Conservation (phyloP, 1,140 invertebrate genomes). For the Homarus americanus region DNA sequence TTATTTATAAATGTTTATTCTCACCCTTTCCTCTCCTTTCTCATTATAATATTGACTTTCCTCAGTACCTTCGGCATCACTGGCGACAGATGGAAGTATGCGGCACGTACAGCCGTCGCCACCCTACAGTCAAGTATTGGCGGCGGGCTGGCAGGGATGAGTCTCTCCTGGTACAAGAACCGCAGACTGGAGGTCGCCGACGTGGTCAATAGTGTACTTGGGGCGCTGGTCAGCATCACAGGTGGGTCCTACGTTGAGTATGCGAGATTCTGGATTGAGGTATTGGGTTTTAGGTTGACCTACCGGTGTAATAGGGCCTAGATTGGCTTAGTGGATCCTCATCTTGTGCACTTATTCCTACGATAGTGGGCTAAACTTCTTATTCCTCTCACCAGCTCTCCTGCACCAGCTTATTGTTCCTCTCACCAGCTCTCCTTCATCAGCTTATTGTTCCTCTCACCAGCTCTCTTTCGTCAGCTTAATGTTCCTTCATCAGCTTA, state of each 20-base stretch:
- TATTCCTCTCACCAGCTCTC: too few relatives aligned
- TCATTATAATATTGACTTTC: not conserved
- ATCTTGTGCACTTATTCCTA: too few relatives aligned
- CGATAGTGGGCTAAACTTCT: too few relatives aligned
- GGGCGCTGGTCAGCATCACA: slow-evolving; percentile 91
- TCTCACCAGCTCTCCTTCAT: too few relatives aligned
- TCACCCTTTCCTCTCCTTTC: not conserved
- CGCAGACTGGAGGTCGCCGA: slow-evolving; percentile 89
- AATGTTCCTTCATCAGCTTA: too few relatives aligned
- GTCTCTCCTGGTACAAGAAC: slow-evolving; percentile 85
- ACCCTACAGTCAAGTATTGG: slow-evolving; percentile 94
- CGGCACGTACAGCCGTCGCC: slow-evolving; percentile 91
- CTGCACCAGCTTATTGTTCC: too few relatives aligned
- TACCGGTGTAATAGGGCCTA: not conserved
- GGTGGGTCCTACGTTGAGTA: slow-evolving; percentile 81
- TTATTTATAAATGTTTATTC: not conserved
- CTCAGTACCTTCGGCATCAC: slow-evolving; percentile 82
- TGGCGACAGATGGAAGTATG: slow-evolving; percentile 90
- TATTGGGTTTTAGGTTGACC: not conserved
- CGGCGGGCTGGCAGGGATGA: slow-evolving; percentile 87
- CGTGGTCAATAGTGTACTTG: slow-evolving; percentile 93
- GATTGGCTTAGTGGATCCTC: too few relatives aligned
- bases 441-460: too few relatives aligned
- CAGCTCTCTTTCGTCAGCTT: too few relatives aligned
- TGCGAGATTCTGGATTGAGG: not conserved